These are phyloP conservation scores for Paramormyrops hopkinsi DNA, from an alignment of 2,797 vertebrate species.

Conservation along the genomic window DNA sequence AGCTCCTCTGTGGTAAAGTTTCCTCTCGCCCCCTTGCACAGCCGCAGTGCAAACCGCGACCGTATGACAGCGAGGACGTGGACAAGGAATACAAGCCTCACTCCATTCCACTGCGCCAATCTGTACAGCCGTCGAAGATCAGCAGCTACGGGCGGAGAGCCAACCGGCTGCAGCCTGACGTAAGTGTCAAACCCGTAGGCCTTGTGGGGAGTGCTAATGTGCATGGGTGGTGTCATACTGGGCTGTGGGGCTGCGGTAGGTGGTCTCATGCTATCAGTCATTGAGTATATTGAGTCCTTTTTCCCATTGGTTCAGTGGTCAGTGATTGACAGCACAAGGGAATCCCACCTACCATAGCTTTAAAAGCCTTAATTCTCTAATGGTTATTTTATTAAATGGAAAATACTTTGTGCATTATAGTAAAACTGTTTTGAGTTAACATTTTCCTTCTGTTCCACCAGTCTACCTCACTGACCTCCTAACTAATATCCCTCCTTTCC, in stretches of 20 bases:
- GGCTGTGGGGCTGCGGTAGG: background rate
- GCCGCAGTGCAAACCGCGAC: conserved; percentile 71
- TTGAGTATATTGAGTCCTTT: background rate
- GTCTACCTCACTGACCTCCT: background rate
- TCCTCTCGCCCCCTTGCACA: conserved; percentile 31
- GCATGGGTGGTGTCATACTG: background rate
- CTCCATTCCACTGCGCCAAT: conserved; percentile 71
- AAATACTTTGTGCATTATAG: background rate
- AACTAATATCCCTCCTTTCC: conserved; percentile 9
- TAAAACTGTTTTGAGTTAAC: conserved; percentile 4
- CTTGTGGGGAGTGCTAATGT: background rate
- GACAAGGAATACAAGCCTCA: conserved; percentile 80
- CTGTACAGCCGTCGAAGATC: conserved; percentile 56
- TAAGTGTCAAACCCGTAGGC: conserved; percentile 41
- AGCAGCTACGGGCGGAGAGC: conserved; percentile 75
- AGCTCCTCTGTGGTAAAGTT: background rate
- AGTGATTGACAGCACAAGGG: background rate
- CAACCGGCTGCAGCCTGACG: conserved; percentile 85
- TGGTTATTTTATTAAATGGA: background rate
- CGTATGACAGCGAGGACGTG: conserved; percentile 82
- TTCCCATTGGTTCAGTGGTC: background rate
- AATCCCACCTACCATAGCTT: background rate
- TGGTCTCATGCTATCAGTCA: background rate
- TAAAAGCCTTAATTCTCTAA: background rate
- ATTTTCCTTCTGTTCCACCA: conserved; percentile 7